phyloP scores from a whole-genome alignment of 2,113 vertebrate species.

The Piaya cayana region DNA sequence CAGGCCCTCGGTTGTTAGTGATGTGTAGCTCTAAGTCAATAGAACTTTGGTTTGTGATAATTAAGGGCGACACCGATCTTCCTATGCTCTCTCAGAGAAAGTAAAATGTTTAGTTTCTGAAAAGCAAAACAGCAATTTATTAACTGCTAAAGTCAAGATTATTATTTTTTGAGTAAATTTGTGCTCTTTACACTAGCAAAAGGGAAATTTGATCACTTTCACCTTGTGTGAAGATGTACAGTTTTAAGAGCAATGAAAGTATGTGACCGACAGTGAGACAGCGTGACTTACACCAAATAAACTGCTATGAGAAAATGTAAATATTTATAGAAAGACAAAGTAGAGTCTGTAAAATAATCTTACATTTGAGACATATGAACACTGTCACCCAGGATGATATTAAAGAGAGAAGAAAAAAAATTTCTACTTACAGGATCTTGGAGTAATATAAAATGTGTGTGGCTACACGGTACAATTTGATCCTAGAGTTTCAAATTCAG shows the following conservation, averaged over 20 bases:
- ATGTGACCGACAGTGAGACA: background rate
- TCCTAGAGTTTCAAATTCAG: background rate
- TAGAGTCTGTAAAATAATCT: background rate
- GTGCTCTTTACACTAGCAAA: background rate
- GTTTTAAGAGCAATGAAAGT: background rate
- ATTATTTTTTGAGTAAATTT: background rate
- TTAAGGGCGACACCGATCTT: background rate
- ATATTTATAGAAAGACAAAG: slow-evolving; percentile 1
- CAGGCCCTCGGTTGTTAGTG: background rate
- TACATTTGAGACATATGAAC: background rate
- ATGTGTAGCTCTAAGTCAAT: background rate
- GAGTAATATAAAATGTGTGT: background rate
- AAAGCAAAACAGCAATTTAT: background rate
- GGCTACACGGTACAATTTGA: background rate
- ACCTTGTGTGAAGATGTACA: background rate
- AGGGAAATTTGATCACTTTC: background rate
- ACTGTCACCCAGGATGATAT: background rate
- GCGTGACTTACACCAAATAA: background rate
- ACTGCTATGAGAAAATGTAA: background rate
- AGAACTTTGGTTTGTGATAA: background rate
- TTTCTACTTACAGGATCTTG: background rate
- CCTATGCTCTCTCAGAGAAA: background rate
- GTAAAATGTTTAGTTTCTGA: background rate
- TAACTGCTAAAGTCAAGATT: background rate
- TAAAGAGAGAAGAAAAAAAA: background rate